These are phyloP conservation scores for Phaethon lepturus DNA, from an alignment of 2,113 vertebrate genomes.

Conservation along the genomic window DNA sequence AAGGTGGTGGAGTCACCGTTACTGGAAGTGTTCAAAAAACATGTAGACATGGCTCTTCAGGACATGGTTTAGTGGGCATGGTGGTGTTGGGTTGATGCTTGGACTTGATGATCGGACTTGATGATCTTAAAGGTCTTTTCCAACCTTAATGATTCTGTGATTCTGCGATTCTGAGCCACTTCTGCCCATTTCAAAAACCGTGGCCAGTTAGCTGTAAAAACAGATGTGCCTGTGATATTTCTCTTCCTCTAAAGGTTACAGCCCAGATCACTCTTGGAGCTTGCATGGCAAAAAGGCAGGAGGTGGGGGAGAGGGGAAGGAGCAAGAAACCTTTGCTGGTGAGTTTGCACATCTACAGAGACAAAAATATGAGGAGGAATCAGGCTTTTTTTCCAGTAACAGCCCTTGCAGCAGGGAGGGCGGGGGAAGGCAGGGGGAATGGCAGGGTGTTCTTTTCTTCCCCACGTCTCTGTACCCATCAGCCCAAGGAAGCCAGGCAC, in stretches of 20 bases:
- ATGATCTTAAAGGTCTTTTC: too few relatives aligned
- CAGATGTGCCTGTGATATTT: slow-evolving; percentile 52
- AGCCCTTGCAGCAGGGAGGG: not conserved
- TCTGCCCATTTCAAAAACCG: slow-evolving; percentile 36
- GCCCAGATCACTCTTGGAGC: not conserved
- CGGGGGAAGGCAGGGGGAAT: not conserved
- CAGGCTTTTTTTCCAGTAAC: not conserved
- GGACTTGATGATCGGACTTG: too few relatives aligned
- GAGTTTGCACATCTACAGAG: not conserved
- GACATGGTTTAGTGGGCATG: too few relatives aligned
- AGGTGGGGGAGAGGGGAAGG: not conserved
- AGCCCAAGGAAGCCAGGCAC: not conserved
- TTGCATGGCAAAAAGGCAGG: slow-evolving; percentile 22
- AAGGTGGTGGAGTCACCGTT: too few relatives aligned
- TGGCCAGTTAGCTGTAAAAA: slow-evolving; percentile 24
- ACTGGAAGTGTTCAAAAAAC: too few relatives aligned
- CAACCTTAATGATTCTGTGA: too few relatives aligned
- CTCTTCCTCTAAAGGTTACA: slow-evolving; percentile 48
- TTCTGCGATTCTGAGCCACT: not conserved
- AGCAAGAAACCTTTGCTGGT: not conserved
- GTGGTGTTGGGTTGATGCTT: too few relatives aligned
- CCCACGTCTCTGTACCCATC: not conserved
- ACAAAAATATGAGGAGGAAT: not conserved
- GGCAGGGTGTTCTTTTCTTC: not conserved
- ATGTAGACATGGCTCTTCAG: too few relatives aligned